A percentile compares a stretch with the other conserved stretches of the same genome.
Conservation (phyloP, 1,140 invertebrate species). For the Bombus picipes region DNA sequence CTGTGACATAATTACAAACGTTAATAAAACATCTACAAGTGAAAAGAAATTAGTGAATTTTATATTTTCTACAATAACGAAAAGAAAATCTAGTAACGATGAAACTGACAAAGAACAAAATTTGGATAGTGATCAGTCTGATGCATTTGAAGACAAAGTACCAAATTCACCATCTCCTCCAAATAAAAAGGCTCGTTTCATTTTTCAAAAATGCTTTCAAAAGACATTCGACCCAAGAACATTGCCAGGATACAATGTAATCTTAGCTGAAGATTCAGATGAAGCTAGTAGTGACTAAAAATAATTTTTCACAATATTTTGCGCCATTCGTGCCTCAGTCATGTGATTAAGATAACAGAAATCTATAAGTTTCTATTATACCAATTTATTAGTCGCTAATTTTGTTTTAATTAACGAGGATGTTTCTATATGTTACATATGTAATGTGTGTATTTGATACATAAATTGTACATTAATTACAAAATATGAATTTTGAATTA, state of each 20-base stretch:
- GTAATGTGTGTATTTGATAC: background rate
- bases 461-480: background rate
- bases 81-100: slow-evolving; percentile 59
- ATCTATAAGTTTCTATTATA: background rate
- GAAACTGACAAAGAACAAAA: slow-evolving; percentile 4
- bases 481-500: background rate
- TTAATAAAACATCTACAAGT: slow-evolving; percentile 12
- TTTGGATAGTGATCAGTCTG: slow-evolving; percentile 49
- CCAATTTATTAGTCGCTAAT: background rate
- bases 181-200: slow-evolving; percentile 79
- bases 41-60: slow-evolving; percentile 19
- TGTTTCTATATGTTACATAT: background rate
- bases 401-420: background rate
- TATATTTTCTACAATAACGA: slow-evolving; percentile 58
- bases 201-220: slow-evolving; percentile 87
- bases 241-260: slow-evolving; percentile 80
- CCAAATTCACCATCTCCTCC: slow-evolving; percentile 81
- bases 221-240: slow-evolving; percentile 85
- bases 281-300: slow-evolving; percentile 67
- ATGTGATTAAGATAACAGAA: background rate
- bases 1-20: background rate
- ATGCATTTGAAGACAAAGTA: slow-evolving; percentile 73
- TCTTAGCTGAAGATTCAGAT: slow-evolving; percentile 86
- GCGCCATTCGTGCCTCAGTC: background rate
- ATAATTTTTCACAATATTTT: slow-evolving; percentile 3